Evolutionary conservation across 1,140 invertebrate species (phyloP), one percentile per base, ranked within the genome.

Genomic region (Drosophila azteca): DNA sequence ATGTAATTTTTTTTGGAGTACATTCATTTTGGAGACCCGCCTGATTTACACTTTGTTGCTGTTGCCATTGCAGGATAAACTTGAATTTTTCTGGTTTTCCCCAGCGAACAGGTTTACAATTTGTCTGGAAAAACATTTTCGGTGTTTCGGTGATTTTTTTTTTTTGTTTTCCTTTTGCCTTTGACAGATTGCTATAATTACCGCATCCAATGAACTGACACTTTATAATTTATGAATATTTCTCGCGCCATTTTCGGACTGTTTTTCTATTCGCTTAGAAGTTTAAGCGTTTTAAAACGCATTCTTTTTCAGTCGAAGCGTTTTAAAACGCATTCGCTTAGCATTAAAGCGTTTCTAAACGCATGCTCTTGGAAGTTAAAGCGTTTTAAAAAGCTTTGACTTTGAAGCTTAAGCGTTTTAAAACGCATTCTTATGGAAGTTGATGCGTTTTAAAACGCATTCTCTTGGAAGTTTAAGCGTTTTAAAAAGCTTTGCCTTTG

Each of bases 11-110:
- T 61, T 48, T 26, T 53, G 35, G 43, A 57, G 15, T 60, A 60
- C 35, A 39, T 39, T 39, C 35, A 39, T 39, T 13, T 64, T 35
- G 43, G 61, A 46, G 15, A 45, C 60, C 26, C 31, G 41, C 24
- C 49, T 69, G 64, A 69, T 74, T 75, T 59, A 75, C 62, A 44
- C 44, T 24, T 39, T 63, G 43, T 35, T 20, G 35, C 44, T 43
- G 24, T 45, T 29, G 65, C 41, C 60, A 70, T 17, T 53, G 62
- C 80, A 78, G 78, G 74, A 85, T 87, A 78, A 85, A 85, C 82
- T 85, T 85, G 82, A 85, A 81, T 85, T 69, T 77, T 77, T 49
- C 71, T 31, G 77, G 81, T 84, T 85, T 84, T 81, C 48, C 59
- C 43, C 58, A 31, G 55, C 44, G 50, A 83, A 83, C 79, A 61